Evolutionary conservation across 1,140 invertebrate genomes (phyloP).

Genomic region (Spodoptera litura): DNA sequence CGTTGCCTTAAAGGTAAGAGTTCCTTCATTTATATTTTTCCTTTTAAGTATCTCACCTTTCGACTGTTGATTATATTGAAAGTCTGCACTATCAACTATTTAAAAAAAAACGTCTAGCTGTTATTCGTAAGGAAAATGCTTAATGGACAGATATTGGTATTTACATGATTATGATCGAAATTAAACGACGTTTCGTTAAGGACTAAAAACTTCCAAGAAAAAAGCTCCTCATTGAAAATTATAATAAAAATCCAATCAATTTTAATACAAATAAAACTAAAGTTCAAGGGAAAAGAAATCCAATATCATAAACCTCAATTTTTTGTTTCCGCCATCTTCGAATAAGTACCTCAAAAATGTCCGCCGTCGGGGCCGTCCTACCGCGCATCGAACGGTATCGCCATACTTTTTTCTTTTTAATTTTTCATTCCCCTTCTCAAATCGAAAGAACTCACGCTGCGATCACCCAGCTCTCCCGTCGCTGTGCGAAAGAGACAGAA

Average conservation of each 20-base stretch:
- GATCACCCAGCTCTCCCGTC: conserved; percentile 57
- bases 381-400: conserved; percentile 52
- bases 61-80: too few species aligned
- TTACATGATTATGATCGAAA: too few species aligned
- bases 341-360: conserved; percentile 39
- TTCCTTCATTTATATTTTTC: not conserved
- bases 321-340: conserved; percentile 49
- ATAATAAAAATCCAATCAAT: conserved; percentile 1
- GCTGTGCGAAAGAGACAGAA: conserved; percentile 66
- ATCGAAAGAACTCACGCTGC: conserved; percentile 71
- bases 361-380: conserved; percentile 45
- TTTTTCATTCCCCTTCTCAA: conserved; percentile 80
- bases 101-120: too few species aligned
- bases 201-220: too few species aligned
- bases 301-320: conserved; percentile 23
- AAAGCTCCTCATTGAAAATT: too few species aligned
- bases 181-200: too few species aligned
- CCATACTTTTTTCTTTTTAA: conserved; percentile 72
- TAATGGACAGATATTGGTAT: too few species aligned
- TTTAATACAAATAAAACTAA: conserved; percentile 12
- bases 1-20: conserved; percentile 71
- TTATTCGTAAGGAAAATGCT: too few species aligned
- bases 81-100: too few species aligned
- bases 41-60: not conserved
- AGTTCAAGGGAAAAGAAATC: conserved; percentile 35